These are phyloP conservation scores for Scrobipalpa costella DNA, from an alignment of 2,888 invertebrate genomes.

Conservation along the genomic window DNA sequence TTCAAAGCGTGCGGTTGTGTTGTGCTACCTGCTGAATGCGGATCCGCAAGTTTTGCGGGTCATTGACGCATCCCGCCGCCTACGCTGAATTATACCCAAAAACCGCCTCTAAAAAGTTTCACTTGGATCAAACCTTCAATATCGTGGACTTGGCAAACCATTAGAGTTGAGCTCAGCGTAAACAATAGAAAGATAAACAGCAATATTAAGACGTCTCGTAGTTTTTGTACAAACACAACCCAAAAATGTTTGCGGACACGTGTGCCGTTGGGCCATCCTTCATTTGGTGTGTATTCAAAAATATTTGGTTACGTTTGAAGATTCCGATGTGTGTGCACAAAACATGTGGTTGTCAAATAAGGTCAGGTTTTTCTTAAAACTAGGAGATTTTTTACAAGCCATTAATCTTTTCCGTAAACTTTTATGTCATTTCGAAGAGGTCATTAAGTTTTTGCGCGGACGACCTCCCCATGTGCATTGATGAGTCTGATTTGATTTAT, in stretches of 20 bases:
- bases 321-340: conserved; percentile 58
- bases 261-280: conserved; percentile 60
- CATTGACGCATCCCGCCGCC: conserved; percentile 77
- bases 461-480: conserved; percentile 18
- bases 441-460: conserved; percentile 34
- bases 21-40: conserved; percentile 71
- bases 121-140: conserved; percentile 37
- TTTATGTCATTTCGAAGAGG: conserved; percentile 35
- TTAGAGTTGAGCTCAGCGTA: conserved; percentile 37
- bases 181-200: conserved; percentile 34
- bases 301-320: conserved; percentile 66
- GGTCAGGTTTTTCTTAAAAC: conserved; percentile 34
- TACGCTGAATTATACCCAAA: conserved; percentile 65
- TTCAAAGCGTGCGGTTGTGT: conserved; percentile 46
- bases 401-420: conserved; percentile 42
- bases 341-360: conserved; percentile 45
- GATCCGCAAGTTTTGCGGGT: conserved; percentile 78
- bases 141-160: conserved; percentile 47
- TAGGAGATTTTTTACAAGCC: conserved; percentile 35
- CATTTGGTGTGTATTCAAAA: conserved; percentile 59
- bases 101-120: conserved; percentile 45
- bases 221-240: conserved; percentile 60
- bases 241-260: conserved; percentile 71
- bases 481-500: conserved; percentile 23
- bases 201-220: conserved; percentile 49